Evolutionary conservation across 2,113 vertebrate species (phyloP).

Genomic region (Gnathonemus longibarbis): DNA sequence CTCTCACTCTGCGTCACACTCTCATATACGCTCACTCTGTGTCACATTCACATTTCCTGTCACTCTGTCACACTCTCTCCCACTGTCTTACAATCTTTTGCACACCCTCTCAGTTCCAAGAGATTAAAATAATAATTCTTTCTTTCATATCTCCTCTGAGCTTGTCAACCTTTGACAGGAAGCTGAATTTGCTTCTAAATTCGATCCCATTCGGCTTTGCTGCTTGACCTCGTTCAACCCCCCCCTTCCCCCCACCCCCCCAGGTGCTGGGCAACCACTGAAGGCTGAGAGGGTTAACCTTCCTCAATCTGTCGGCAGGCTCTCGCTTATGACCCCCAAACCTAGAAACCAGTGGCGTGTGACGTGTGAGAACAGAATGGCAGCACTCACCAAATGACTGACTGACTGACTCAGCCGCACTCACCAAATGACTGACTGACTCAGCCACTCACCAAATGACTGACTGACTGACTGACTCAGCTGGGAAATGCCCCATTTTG

Average conservation of each 20-base stretch:
- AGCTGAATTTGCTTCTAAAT: neutral
- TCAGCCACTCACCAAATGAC: neutral
- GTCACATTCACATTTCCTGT: neutral
- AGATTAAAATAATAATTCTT: neutral
- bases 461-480: neutral
- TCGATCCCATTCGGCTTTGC: slow-evolving; percentile 2
- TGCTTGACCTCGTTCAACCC: neutral
- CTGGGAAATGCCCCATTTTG: neutral
- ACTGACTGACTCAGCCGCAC: no score
- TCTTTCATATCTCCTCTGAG: neutral
- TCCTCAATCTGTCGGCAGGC: slow-evolving; percentile 10
- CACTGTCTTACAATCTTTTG: neutral
- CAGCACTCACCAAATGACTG: neutral
- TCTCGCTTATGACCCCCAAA: neutral
- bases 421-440: no score
- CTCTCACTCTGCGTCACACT: neutral
- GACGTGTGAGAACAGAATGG: neutral
- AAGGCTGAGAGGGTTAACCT: slow-evolving; percentile 13
- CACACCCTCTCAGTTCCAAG: neutral
- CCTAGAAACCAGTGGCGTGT: neutral
- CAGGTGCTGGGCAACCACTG: slow-evolving; percentile 1
- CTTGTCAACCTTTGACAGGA: neutral
- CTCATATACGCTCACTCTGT: neutral
- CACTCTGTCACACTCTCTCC: neutral
- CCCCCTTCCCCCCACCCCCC: neutral